Evolutionary conservation across 2,888 invertebrate genomes (phyloP), one percentile per base, ranked within the genome.

Genomic region (Sesia apiformis): DNA sequence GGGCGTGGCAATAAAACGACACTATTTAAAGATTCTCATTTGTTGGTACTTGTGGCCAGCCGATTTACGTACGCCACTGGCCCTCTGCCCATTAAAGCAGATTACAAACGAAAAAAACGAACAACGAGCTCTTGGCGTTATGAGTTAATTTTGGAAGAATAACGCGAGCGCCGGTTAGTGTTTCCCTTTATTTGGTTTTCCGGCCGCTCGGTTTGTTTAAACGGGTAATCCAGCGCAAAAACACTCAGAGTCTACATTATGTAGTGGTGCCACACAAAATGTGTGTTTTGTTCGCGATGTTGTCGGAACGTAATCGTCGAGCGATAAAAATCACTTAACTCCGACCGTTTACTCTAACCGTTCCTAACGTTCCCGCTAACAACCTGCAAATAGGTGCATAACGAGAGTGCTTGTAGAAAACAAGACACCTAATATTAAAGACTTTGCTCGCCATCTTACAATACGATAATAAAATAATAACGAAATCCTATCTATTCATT

Each of bases 101-200:
- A 88, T 88, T 87, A 87, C 82, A 75, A 76, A 70, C 67, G 71
- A 80, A 85, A 85, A 81, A 85, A 81, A 84, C 83, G 83, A 81
- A 81, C 80, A 82, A 81, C 83, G 76, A 77, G 76, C 82, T 79
- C 82, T 84, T 82, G 82, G 81, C 81, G 82, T 85, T 88, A 87
- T 87, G 89, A 87, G 89, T 89, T 88, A 89, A 89, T 89, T 88
- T 85, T 81, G 85, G 81, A 88, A 86, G 85, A 87, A 84, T 85
- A 85, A 88, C 82, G 85, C 80, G 76, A 68, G 69, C 71, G 78
- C 72, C 69, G 79, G 85, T 84, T 83, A 81, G 79, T 80, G 76
- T 81, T 81, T 78, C 78, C 81, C 81, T 86, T 85, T 88, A 84
- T 87, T 87, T 85, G 80, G 81, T 74, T 79, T 81, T 81, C 75